Percentiles rank a stretch among this genome's conserved stretches.
Evolutionary conservation across 2,888 invertebrate genomes (phyloP).

Genomic region (Formica aserva): DNA sequence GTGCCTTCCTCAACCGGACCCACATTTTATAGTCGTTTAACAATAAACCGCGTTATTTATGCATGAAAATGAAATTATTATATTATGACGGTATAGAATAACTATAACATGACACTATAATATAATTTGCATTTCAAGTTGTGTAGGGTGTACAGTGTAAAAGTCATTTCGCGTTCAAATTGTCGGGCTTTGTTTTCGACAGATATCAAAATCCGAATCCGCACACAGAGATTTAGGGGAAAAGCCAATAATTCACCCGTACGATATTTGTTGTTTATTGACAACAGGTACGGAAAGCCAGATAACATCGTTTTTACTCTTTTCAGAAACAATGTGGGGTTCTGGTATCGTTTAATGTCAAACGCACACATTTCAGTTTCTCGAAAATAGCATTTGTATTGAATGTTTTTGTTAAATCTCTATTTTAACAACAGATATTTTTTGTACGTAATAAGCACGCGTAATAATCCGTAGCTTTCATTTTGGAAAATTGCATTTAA

Average conservation of each 20-base stretch:
- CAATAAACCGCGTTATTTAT: not conserved
- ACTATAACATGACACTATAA: not conserved
- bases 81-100: not conserved
- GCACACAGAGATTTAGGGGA: conserved; percentile 11
- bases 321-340: not conserved
- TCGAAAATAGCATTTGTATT: not conserved
- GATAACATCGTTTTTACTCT: conserved; percentile 23
- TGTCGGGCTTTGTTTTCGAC: conserved; percentile 40
- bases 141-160: not conserved
- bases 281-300: conserved; percentile 13
- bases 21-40: conserved; percentile 11
- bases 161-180: conserved; percentile 20
- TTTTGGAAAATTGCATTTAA: not conserved
- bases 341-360: conserved; percentile 36
- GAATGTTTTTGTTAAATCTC: not conserved
- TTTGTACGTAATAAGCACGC: not conserved
- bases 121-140: not conserved
- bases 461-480: not conserved
- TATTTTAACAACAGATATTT: not conserved
- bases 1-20: not conserved
- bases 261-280: conserved; percentile 32
- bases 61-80: conserved; percentile 3
- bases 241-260: conserved; percentile 35
- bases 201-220: conserved; percentile 25
- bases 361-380: conserved; percentile 23